phyloP scores from a whole-genome alignment of 2,888 invertebrate species.

The Emmelina monodactyla region DNA sequence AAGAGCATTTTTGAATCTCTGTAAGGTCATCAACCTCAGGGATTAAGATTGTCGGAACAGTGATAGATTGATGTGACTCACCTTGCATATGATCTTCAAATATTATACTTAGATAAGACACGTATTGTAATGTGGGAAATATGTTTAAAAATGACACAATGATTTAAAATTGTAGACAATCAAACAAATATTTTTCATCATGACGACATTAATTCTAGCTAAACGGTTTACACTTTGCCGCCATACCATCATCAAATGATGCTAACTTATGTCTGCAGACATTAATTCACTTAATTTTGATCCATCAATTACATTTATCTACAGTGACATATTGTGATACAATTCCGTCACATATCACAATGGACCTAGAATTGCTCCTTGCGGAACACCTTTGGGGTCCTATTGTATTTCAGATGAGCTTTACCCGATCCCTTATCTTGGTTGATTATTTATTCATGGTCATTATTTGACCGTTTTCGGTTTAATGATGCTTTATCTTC shows the following conservation, averaged over 20 bases:
- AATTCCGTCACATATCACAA: conserved; percentile 54
- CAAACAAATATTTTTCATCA: too few species aligned
- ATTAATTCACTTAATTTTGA: too few species aligned
- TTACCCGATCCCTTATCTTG: conserved; percentile 36
- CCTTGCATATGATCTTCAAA: too few species aligned
- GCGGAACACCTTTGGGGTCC: conserved; percentile 37
- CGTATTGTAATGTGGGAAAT: too few species aligned
- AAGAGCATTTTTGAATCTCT: conserved; percentile 29
- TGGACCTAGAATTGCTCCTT: conserved; percentile 39
- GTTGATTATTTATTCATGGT: conserved; percentile 62
- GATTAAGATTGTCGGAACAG: conserved; percentile 30
- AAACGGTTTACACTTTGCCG: too few species aligned
- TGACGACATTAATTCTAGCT: too few species aligned
- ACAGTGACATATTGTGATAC: conserved; percentile 41
- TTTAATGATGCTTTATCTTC: conserved; percentile 40
- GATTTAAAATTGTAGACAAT: too few species aligned
- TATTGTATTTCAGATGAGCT: conserved; percentile 43
- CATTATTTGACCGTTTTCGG: conserved; percentile 64
- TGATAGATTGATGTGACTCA: conserved; percentile 30
- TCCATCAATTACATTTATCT: conserved; percentile 34
- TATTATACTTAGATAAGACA: too few species aligned
- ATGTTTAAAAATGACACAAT: too few species aligned
- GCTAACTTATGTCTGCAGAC: too few species aligned
- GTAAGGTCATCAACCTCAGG: conserved; percentile 31
- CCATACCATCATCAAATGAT: too few species aligned